Percentiles rank a stretch among this genome's conserved stretches.
Evolutionary conservation across 2,888 invertebrate species (phyloP).

Genomic region (Acrobasis consociella): DNA sequence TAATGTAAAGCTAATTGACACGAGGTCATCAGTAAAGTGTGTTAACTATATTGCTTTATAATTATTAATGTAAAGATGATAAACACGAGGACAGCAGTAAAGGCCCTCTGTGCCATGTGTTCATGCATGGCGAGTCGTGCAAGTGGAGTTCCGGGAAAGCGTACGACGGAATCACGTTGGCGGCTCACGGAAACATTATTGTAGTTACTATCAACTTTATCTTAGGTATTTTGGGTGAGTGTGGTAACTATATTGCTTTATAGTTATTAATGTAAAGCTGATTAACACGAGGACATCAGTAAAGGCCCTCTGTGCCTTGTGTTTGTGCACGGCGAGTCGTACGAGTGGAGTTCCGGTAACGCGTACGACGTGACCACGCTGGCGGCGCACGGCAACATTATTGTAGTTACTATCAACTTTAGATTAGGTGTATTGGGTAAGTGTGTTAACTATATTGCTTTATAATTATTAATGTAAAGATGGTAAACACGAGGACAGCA

Average conservation of each 20-base stretch:
- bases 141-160: conserved; percentile 99
- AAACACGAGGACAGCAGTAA: too few relatives aligned
- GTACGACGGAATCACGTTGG: conserved; percentile 97
- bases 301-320: conserved; percentile 90
- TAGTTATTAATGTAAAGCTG: not conserved
- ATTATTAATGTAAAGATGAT: too few relatives aligned
- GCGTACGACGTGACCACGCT: conserved; percentile 98
- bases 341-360: conserved; percentile 98
- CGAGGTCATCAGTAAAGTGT: conserved; percentile 74
- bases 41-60: too few relatives aligned
- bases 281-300: conserved; percentile 62
- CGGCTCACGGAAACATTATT: conserved; percentile 94
- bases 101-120: conserved; percentile 91
- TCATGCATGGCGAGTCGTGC: conserved; percentile 97
- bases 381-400: conserved; percentile 94
- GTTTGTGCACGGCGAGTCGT: conserved; percentile 97
- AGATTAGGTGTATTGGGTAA: conserved; percentile 90
- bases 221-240: conserved; percentile 86
- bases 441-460: too few relatives aligned
- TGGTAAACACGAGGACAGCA: too few relatives aligned
- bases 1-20: not conserved
- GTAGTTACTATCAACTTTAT: conserved; percentile 96
- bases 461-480: too few relatives aligned
- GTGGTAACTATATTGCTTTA: not conserved
- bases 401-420: conserved; percentile 96